phyloP scores from a whole-genome alignment of 2,797 vertebrate genomes.

The Cossypha heuglini region DNA sequence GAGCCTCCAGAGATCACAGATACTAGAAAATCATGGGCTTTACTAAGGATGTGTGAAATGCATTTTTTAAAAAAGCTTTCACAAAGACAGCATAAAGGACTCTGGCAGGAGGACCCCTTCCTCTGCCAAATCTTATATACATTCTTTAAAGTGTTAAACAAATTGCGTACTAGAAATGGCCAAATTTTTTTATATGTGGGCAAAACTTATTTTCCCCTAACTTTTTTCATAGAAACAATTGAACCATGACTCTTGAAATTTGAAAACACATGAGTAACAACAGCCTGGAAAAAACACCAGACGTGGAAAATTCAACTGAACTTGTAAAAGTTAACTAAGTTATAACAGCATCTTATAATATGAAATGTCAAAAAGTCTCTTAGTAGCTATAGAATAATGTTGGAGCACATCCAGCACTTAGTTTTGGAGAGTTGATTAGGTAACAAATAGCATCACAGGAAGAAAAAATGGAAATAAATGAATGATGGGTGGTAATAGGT shows the following conservation, averaged over 20 bases:
- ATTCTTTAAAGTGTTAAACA: not conserved
- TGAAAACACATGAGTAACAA: not conserved
- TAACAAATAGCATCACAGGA: not conserved
- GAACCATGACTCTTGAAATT: conserved; percentile 28
- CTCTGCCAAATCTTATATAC: not conserved
- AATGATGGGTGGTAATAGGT: not conserved
- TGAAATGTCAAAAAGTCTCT: not conserved
- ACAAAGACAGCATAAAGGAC: not conserved
- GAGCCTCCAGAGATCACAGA: not conserved
- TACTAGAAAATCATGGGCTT: not conserved
- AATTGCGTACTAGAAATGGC: not conserved
- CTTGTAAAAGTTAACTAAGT: conserved; percentile 8
- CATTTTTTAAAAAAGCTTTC: not conserved
- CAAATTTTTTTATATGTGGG: not conserved
- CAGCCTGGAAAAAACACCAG: not conserved
- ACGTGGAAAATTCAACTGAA: conserved; percentile 15
- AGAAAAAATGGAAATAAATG: not conserved
- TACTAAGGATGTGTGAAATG: not conserved
- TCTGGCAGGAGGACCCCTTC: not conserved
- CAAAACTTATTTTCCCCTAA: not conserved
- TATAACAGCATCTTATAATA: not conserved
- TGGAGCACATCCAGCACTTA: not conserved
- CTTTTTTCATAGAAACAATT: conserved; percentile 13
- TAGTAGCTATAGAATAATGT: not conserved
- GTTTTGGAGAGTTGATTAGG: not conserved